Base-by-base conservation (phyloP, 2,113 vertebrate genomes). In the Syrrhaptes paradoxus region DNA sequence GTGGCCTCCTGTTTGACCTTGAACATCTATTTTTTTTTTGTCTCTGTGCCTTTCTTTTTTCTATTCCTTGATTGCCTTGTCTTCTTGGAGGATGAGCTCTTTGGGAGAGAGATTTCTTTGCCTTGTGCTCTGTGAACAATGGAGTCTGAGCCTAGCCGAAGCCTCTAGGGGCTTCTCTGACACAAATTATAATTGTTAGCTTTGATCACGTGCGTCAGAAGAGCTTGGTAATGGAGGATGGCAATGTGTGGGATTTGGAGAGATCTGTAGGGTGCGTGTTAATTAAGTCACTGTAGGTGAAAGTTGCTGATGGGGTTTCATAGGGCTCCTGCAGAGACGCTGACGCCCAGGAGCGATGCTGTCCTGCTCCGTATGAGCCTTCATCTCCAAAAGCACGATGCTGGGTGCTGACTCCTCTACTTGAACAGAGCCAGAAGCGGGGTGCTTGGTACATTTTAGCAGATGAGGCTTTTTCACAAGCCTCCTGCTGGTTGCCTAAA, bases 201-300 rank as follows among this genome's bases (percentile, higher is more conserved):
- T 96, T 93, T 96, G 94, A 95, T 96, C 89, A 72, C 91, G 91
- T 82, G 51, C 78, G 85, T 95, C 71, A 51, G 24, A 91, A 90
- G 90, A 79, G 62, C 38, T 73, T 79, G 58, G 71, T 94, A 91
- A 82, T 93, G 81, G 74, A 87, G 84, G 31, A 72, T 79, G 74
- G 85, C 49, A 61, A 36, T 28, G 38, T 82, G 74, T 5, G 13
- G 61, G 66, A 79, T 89, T 79, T 70, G 58, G 59, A 79, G 73
- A 58, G 66, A 54, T 87, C 75, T 66, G 62, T 66, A 82, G 85
- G 48, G 59, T 93, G 78, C 55, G 34, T 91, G 55, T 90, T 93
- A 95, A 96, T 94, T 93, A 91, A 95, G 71, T 85, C 71, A 79
- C 90, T 0, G 3, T 62, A 77, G 71, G 67, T 85, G 87, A 61